Evolutionary conservation across 2,113 vertebrate genomes (phyloP).

Genomic region (Hippolais icterina): DNA sequence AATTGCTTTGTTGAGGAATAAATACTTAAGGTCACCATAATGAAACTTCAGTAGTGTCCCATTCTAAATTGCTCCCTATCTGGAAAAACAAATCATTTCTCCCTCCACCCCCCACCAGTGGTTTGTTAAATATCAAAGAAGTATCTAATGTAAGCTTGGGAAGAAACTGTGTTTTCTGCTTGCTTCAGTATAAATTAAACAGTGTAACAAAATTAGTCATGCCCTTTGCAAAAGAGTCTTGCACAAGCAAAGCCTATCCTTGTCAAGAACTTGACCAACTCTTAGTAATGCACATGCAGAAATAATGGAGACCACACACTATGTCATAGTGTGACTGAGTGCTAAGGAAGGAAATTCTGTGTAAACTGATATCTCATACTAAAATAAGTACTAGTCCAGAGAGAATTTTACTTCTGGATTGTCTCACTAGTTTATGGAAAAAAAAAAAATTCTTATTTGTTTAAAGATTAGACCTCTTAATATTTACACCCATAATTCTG

Average conservation of each 20-base stretch:
- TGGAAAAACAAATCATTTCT: background rate
- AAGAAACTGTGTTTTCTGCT: background rate
- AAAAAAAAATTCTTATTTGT: background rate
- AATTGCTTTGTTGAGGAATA: background rate
- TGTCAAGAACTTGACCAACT: background rate
- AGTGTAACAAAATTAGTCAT: background rate
- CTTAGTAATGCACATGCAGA: background rate
- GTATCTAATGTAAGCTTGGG: background rate
- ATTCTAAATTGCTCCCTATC: background rate
- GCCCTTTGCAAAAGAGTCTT: background rate
- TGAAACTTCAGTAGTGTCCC: background rate
- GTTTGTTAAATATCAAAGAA: background rate
- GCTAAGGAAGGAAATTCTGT: background rate
- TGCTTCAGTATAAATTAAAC: background rate
- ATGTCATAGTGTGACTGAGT: background rate
- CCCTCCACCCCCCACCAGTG: background rate
- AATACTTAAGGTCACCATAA: background rate
- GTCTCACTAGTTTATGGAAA: background rate
- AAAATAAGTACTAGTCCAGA: background rate
- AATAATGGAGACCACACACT: background rate
- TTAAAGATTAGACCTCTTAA: background rate
- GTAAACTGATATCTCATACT: background rate
- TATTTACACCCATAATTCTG: background rate
- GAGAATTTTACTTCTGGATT: background rate
- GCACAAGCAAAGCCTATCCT: background rate